Evolutionary conservation across 2,113 vertebrate species (phyloP).

Genomic region (Ia io): DNA sequence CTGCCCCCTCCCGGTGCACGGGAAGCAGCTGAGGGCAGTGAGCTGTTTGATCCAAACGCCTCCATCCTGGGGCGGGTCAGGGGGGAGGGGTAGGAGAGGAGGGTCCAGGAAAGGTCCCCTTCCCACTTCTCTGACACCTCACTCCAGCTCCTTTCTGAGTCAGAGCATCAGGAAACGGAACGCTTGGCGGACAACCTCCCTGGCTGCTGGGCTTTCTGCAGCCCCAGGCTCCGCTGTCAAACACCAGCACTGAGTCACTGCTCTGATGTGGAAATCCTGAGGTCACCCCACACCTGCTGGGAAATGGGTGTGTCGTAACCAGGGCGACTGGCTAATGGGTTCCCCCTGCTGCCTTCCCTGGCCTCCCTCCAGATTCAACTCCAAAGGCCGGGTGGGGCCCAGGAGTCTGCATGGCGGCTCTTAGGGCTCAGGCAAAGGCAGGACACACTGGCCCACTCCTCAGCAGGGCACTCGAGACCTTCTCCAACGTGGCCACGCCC

Average conservation of each 20-base stretch:
- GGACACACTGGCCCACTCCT: background rate
- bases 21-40: background rate
- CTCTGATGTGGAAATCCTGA: background rate
- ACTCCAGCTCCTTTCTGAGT: background rate
- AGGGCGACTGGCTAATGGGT: accelerated
- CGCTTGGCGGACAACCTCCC: background rate
- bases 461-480: background rate
- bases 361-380: background rate
- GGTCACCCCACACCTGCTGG: conserved; percentile 1
- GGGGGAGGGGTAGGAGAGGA: too few species aligned
- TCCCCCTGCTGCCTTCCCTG: background rate
- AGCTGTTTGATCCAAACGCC: background rate
- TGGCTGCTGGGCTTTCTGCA: background rate
- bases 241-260: background rate
- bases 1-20: background rate
- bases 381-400: background rate
- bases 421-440: background rate
- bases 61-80: background rate
- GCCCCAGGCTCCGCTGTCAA: accelerated
- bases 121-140: background rate
- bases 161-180: background rate
- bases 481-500: accelerated
- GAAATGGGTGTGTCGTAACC: background rate
- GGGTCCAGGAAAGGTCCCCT: background rate
- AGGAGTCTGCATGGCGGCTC: background rate